Evolutionary conservation across 2,797 vertebrate genomes (phyloP), one percentile per base, ranked within the genome.

Genomic region (Graptemys geographica): DNA sequence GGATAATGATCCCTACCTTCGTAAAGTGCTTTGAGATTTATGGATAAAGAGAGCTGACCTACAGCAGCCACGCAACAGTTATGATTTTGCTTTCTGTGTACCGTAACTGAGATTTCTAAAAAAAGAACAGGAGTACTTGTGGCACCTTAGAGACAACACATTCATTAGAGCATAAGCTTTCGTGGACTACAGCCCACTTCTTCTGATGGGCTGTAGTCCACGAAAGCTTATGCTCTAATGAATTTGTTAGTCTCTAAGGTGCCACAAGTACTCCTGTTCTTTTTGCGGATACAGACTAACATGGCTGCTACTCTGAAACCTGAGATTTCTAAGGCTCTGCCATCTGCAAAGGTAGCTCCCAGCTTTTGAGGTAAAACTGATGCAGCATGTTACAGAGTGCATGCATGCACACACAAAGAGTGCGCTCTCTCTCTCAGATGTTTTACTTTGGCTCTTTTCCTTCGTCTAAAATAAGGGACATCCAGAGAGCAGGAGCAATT

Each of bases 351-450:
- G 47, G 8, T 10, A 79, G 79, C 37, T 74, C n/a, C 31, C 0
- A 0, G 7, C 0, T 1, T 6, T 69, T 0, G 5, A 37, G 37
- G 19, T 4, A 37, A 6, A 37, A 31, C 72, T 72, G 78, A n/a
- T 0, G 2, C 37, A 74, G 51, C 28, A 3, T 8, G 27, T 49
- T 18, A 62, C 37, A 27, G 79, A 25, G 25, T 31, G 18, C 47
- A 3, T 37, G 5, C 0, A 0, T 2, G 47, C 1, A 18, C 69
- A 69, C 53, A 59, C 0, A 28, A 5, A 21, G 9, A 16, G 53
- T 12, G 12, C 52, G 59, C 11, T 81, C 53, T 62, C 4, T 0
- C 47, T 62, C 4, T 0, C 76, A 52, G 49, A 27, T 44, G 13
- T 87, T 87, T 59, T 1, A 41, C 9, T 49, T 33, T 16, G 33